A percentile compares a stretch with the other conserved stretches of the same genome.
Conservation (phyloP, 2,113 vertebrate genomes). For the Rhinoptilus africanus region DNA sequence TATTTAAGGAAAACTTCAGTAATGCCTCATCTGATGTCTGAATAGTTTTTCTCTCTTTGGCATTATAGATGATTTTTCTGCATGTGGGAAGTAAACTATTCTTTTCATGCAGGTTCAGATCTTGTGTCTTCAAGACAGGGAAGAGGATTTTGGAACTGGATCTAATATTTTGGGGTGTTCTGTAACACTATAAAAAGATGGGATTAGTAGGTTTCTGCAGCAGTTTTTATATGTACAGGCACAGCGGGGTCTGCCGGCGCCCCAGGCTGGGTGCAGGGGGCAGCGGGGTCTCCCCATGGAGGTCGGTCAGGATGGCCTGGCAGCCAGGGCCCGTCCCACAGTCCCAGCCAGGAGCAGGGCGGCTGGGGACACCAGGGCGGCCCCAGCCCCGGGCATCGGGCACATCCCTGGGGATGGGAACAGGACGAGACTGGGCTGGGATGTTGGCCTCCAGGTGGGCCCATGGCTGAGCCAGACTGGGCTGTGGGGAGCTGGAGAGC, state of each 20-base stretch:
- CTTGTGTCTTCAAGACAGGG: not conserved
- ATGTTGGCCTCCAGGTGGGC: not conserved
- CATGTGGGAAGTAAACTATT: not conserved
- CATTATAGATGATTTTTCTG: not conserved
- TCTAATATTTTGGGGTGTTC: not conserved
- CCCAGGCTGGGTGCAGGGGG: too few species aligned
- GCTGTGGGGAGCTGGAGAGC: not conserved
- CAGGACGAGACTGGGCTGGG: rapidly evolving
- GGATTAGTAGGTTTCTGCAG: not conserved
- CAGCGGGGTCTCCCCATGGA: not conserved
- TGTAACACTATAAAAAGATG: not conserved
- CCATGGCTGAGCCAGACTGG: rapidly evolving
- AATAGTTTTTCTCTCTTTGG: not conserved
- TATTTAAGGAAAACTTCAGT: not conserved
- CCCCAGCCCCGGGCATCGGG: rapidly evolving
- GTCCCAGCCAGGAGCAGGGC: not conserved
- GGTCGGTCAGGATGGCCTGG: not conserved
- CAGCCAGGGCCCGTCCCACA: rapidly evolving
- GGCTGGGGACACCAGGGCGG: not conserved
- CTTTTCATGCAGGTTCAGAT: not conserved
- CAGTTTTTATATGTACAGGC: not conserved
- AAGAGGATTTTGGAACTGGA: not conserved
- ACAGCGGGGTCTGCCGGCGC: rapidly evolving
- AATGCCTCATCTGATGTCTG: not conserved
- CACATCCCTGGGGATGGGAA: rapidly evolving